Evolutionary conservation across 2,113 vertebrate genomes (phyloP), one percentile per base, ranked within the genome.

Genomic region (Monopterus albus): DNA sequence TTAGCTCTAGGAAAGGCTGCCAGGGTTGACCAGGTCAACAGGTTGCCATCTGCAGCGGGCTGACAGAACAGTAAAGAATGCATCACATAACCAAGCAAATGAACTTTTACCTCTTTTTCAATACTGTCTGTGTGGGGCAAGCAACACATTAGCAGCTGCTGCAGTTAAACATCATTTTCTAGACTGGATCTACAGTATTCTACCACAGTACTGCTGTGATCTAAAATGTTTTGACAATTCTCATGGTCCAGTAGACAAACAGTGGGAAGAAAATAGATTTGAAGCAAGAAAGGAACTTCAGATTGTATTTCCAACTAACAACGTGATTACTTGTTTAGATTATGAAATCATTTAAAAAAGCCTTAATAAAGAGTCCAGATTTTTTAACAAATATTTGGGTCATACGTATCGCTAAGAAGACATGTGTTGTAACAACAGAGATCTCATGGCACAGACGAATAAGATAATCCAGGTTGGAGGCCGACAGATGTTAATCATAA

Each of bases 11-110:
- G 35, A 62, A 11, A 18, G 18, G 28, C 46, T 46, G 53, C 47
- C 63, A 26, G 23, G 69, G 67, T 85, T n/a, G n/a, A n/a, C n/a
- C n/a, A n/a, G n/a, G n/a, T n/a, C 73, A 85, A 87, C 39, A 35
- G 57, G 39, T 6, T 69, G 57, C 69, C 71, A 64, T 72, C 17
- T 50, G 28, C 56, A 47, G 45, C 43, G 60, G 28, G 11, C 21
- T 15, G 35, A 60, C 23, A 26, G 26, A 43, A 62, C 14, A 55
- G 52, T 21, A 25, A 31, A 17, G 13, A 21, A 52, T 1, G 26
- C 25, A 50, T 76, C 64, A 60, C 66, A 43, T 64, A 59, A 62
- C 15, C 3, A 12, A 42, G 25, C 50, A 43, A 61, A 58, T 71
- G 43, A 68, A 59, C 17, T 12, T 4, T 58, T 5, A 65, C 42